These are phyloP conservation scores for Eupithecia tripunctaria DNA, from an alignment of 2,888 invertebrate genomes.

Conservation along the genomic window DNA sequence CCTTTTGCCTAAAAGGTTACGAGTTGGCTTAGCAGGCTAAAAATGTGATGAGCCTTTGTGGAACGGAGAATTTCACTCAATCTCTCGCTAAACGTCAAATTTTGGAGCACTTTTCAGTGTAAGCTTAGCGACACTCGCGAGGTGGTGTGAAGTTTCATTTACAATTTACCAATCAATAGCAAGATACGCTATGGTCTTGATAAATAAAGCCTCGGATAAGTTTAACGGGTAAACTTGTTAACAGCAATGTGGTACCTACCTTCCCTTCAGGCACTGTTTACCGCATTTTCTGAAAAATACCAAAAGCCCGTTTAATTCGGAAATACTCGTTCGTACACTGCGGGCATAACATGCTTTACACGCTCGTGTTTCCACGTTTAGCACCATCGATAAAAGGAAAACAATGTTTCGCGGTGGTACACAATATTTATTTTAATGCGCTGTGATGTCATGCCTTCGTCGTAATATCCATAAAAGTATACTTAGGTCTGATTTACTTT, in stretches of 20 bases:
- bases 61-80: background rate
- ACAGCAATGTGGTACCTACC: background rate
- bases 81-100: background rate
- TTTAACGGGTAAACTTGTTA: background rate
- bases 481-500: conserved; percentile 41
- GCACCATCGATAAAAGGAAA: conserved; percentile 54
- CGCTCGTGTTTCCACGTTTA: conserved; percentile 44
- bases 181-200: background rate
- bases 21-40: background rate
- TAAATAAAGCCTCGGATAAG: background rate
- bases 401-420: conserved; percentile 49
- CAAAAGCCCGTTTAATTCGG: background rate
- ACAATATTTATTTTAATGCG: conserved; percentile 51
- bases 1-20: conserved; percentile 24
- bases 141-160: background rate
- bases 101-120: background rate
- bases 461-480: conserved; percentile 35
- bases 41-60: background rate
- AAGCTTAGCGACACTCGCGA: background rate
- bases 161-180: background rate
- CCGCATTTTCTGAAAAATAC: conserved; percentile 11
- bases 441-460: conserved; percentile 49
- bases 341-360: conserved; percentile 30
- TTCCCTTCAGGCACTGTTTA: background rate
- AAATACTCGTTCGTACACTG: conserved; percentile 18